These are phyloP conservation scores for Neodon shergylaensis DNA, from an alignment of 2,113 vertebrate species.

Conservation along the genomic window DNA sequence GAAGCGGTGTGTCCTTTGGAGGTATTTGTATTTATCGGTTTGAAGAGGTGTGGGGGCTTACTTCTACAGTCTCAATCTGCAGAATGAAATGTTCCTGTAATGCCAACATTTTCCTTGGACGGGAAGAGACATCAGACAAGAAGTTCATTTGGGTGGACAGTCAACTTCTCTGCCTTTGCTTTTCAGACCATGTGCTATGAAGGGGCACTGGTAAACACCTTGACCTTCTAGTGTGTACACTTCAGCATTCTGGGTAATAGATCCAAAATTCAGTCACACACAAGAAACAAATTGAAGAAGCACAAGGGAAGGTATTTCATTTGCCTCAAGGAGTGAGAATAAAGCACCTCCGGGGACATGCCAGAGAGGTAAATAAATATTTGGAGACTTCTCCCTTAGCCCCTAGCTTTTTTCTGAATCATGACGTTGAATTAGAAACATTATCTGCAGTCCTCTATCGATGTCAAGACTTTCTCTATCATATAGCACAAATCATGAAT, in stretches of 20 bases:
- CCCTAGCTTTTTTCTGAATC: not conserved
- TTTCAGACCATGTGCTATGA: not conserved
- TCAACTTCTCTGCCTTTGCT: slow-evolving; percentile 7
- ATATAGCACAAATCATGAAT: not conserved
- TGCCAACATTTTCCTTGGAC: not conserved
- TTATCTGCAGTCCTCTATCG: not conserved
- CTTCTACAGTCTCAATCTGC: not conserved
- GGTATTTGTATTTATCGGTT: not conserved
- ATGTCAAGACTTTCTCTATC: not conserved
- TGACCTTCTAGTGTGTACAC: slow-evolving; percentile 6
- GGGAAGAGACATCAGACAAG: not conserved
- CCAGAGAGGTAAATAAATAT: not conserved
- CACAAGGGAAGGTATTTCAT: not conserved
- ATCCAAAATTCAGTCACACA: slow-evolving; percentile 21
- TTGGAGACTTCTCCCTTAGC: not conserved
- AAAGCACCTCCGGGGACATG: not conserved
- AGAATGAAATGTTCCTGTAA: slow-evolving; percentile 35
- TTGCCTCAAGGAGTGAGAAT: not conserved
- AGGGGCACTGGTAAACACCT: not conserved
- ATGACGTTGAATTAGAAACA: not conserved
- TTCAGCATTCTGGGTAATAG: not conserved
- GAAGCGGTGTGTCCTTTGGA: not conserved
- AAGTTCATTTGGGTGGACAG: not conserved
- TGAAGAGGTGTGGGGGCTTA: not conserved
- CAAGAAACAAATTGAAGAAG: not conserved